Evolutionary conservation across 1,140 invertebrate genomes (phyloP).

Genomic region (Trichonephila clavata): DNA sequence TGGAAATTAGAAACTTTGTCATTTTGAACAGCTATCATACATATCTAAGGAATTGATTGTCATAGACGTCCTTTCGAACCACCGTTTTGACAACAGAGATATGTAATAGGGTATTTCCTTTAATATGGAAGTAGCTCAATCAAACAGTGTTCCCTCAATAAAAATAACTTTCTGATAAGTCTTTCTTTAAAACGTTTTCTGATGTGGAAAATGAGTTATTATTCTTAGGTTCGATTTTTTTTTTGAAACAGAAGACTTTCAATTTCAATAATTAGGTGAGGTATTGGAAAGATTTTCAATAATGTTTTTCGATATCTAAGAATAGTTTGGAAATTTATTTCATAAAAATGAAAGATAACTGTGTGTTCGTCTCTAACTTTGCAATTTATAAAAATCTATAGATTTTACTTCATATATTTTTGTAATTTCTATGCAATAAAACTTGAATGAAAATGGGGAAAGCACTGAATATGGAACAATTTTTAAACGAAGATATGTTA

Average conservation of each 20-base stretch:
- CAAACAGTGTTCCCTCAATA: not conserved
- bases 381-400: no score
- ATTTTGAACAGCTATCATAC: not conserved
- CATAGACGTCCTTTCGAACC: not conserved
- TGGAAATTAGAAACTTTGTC: not conserved
- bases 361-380: no score
- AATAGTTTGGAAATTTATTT: no score
- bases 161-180: not conserved
- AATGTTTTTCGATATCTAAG: no score
- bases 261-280: not conserved
- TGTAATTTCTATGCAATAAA: no score
- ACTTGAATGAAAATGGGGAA: no score
- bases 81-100: not conserved
- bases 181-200: not conserved
- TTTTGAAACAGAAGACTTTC: not conserved
- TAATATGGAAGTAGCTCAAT: not conserved
- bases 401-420: no score
- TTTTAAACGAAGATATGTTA: no score
- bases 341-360: no score
- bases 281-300: not conserved
- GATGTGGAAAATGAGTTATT: constrained; percentile 5
- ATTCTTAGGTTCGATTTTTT: not conserved
- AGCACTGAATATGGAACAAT: no score
- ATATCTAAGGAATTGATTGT: not conserved
- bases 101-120: not conserved